Evolutionary conservation across 2,113 vertebrate genomes (phyloP), one percentile per base, ranked within the genome.

Genomic region (Tenrec ecaudatus): DNA sequence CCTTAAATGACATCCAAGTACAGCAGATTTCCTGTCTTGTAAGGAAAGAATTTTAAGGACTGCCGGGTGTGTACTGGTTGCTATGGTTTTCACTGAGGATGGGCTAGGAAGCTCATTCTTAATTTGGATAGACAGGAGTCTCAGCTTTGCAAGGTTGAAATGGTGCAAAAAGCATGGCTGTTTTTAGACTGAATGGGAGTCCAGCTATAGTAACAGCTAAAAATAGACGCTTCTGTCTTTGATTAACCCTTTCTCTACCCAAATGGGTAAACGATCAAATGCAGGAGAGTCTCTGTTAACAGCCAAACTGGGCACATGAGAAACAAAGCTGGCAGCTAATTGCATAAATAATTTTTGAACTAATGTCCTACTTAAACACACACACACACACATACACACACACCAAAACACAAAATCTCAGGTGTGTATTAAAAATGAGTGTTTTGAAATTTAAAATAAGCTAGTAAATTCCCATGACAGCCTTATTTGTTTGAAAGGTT

Each of bases 381-480:
- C 40, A 77, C 31, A 76, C 20, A 47, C 43, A 47, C 10, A 47
- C 43, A 47, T 38, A 27, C 25, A 68, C 25, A n/a, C n/a, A n/a
- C n/a, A n/a, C n/a, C n/a, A n/a, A n/a, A n/a, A n/a, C n/a, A n/a
- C n/a, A n/a, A n/a, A 68, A 68, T 27, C 64, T 82, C 19, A 43
- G 60, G 31, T 53, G 10, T 47, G 43, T 47, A 47, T 47, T 47
- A 6, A 47, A 47, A 47, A 47, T 5, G 43, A 47, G 43, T 47
- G n/a, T 90, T 93, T 82, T 92, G 95, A 53, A 40, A 53, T 94
- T 89, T 79, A 90, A 90, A 93, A 95, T 91, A 69, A 86, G 80
- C 69, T 77, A 88, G 69, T 91, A 62, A 92, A 93, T 98, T 98
- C 95, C 97, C 95, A 97, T 95, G 91, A 93, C 94, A 97, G 96